These are phyloP conservation scores for Hetaerina titia DNA, from an alignment of 2,888 invertebrate species.

Conservation along the genomic window DNA sequence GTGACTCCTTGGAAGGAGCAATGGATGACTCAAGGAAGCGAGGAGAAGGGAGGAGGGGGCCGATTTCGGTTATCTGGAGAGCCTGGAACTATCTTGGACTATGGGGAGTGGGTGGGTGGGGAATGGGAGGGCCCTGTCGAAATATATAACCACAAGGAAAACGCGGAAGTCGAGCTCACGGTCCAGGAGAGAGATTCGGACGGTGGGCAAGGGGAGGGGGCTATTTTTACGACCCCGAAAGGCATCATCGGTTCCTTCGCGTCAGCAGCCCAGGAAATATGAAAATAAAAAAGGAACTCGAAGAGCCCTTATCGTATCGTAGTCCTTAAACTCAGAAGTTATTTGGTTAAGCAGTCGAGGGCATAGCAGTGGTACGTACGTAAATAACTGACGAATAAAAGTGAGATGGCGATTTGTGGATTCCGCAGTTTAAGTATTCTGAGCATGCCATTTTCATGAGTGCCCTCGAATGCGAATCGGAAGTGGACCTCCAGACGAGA, in stretches of 20 bases:
- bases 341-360: too few relatives aligned
- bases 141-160: neutral
- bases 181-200: neutral
- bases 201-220: neutral
- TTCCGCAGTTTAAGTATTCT: too few relatives aligned
- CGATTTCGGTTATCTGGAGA: neutral
- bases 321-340: too few relatives aligned
- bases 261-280: neutral
- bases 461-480: too few relatives aligned
- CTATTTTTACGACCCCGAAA: neutral
- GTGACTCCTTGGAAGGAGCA: neutral
- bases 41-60: neutral
- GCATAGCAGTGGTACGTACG: too few relatives aligned
- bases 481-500: too few relatives aligned
- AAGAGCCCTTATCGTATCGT: too few relatives aligned
- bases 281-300: neutral
- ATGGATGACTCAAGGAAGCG: neutral
- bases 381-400: too few relatives aligned
- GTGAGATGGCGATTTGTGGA: too few relatives aligned
- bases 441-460: too few relatives aligned
- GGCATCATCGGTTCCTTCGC: neutral
- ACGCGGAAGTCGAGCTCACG: neutral
- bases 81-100: neutral
- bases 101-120: neutral
- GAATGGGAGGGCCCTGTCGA: neutral